phyloP scores from a whole-genome alignment of 2,797 vertebrate genomes.

The Caiman crocodilus region DNA sequence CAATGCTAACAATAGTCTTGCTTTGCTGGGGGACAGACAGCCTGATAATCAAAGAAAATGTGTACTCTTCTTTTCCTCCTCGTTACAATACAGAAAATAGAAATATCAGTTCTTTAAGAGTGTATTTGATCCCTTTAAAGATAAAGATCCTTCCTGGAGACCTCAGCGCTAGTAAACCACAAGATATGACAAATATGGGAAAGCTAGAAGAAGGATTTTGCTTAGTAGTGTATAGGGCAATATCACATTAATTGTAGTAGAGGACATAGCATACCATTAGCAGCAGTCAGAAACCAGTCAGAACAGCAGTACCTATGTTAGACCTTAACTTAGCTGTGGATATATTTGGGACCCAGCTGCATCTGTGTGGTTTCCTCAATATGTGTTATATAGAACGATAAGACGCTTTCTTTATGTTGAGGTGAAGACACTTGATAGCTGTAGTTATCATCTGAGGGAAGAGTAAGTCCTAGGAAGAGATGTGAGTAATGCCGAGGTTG shows the following conservation, averaged over 20 bases:
- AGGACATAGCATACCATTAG: background rate
- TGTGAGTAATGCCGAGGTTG: accelerated
- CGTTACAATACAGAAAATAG: background rate
- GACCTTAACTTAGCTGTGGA: background rate
- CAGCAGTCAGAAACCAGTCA: background rate
- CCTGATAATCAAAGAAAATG: conserved; percentile 7
- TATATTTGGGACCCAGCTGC: background rate
- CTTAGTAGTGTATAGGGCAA: accelerated
- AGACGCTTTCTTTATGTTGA: background rate
- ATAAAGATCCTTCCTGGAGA: background rate
- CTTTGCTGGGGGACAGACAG: conserved; percentile 55
- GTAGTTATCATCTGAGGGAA: background rate
- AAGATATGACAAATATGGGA: background rate
- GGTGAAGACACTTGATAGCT: background rate
- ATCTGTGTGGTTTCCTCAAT: background rate
- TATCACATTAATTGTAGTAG: no score
- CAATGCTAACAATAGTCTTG: conserved; percentile 59
- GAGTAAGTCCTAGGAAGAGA: accelerated
- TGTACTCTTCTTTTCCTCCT: background rate
- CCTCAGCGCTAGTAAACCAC: background rate
- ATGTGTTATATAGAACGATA: background rate
- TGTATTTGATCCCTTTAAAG: background rate
- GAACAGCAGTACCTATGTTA: background rate
- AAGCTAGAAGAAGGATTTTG: background rate
- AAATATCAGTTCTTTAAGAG: no score